Conservation (phyloP, 1,140 invertebrate genomes). For the Philaenus spumarius region DNA sequence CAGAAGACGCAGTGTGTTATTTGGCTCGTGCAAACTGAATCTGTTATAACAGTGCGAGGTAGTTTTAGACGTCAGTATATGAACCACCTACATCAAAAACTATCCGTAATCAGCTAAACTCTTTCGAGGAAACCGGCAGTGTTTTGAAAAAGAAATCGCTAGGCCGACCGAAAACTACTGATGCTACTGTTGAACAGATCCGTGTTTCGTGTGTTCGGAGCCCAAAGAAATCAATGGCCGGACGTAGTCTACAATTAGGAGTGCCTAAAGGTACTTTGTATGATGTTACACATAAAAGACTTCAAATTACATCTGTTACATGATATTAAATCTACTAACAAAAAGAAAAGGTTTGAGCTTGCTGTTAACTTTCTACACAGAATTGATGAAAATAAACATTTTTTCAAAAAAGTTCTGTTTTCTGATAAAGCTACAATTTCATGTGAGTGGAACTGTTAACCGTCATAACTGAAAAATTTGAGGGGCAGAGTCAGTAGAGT, state of each 20-base stretch:
- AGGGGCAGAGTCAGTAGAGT: background rate
- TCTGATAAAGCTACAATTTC: background rate
- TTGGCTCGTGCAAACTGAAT: background rate
- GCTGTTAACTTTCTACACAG: background rate
- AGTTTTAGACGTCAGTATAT: background rate
- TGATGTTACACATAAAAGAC: background rate
- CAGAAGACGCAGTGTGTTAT: background rate
- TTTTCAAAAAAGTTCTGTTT: background rate
- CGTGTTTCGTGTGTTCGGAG: background rate
- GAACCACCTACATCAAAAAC: conserved; percentile 1
- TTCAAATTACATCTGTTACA: background rate
- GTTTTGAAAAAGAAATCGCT: background rate
- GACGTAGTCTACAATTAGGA: background rate
- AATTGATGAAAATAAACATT: background rate
- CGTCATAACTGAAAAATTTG: background rate
- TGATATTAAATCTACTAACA: background rate
- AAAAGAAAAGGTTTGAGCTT: background rate
- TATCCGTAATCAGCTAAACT: background rate
- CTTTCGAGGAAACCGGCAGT: conserved; percentile 2
- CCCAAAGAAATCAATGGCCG: background rate
- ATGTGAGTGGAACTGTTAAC: background rate
- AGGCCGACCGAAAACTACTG: background rate
- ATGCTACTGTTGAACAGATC: background rate
- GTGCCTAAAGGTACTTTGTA: background rate
- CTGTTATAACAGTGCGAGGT: background rate